A percentile compares a stretch with the other conserved stretches of the same genome.
phyloP scores from a whole-genome alignment of 2,888 invertebrate species.

The Carabus problematicus region DNA sequence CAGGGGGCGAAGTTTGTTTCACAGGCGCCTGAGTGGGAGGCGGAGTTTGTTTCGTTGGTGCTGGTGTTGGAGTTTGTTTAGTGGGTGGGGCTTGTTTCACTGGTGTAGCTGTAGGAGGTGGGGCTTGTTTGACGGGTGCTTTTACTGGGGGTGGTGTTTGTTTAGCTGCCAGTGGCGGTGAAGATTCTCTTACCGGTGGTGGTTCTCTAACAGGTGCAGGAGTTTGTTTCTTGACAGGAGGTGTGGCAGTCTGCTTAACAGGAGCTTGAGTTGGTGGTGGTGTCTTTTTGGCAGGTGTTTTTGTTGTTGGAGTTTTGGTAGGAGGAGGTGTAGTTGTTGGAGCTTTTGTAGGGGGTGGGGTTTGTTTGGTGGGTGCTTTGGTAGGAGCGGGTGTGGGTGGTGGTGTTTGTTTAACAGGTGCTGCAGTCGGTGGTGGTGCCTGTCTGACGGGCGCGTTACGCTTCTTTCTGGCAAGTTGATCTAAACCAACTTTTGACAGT shows the following conservation, averaged over 20 bases:
- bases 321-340: conserved; percentile 44
- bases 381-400: conserved; percentile 43
- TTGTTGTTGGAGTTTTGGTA: conserved; percentile 22
- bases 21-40: conserved; percentile 2
- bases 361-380: conserved; percentile 14
- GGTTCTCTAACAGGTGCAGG: conserved; percentile 42
- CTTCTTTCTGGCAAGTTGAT: conserved; percentile 48
- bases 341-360: conserved; percentile 28
- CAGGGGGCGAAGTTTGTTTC: conserved; percentile 32
- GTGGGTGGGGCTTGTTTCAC: conserved; percentile 44
- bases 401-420: conserved; percentile 48
- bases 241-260: not conserved
- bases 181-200: conserved; percentile 44
- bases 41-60: conserved; percentile 39
- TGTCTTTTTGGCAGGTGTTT: conserved; percentile 48
- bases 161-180: conserved; percentile 44
- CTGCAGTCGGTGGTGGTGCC: conserved; percentile 47
- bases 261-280: conserved; percentile 54
- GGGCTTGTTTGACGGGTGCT: conserved; percentile 26
- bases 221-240: conserved; percentile 52
- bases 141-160: conserved; percentile 35
- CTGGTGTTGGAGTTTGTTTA: conserved; percentile 30
- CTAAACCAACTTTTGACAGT: conserved; percentile 61
- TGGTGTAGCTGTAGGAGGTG: conserved; percentile 38
- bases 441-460: conserved; percentile 43